Percentiles rank a stretch among this genome's conserved stretches.
phyloP scores from a whole-genome alignment of 2,113 vertebrate genomes.

The Etheostoma spectabile region DNA sequence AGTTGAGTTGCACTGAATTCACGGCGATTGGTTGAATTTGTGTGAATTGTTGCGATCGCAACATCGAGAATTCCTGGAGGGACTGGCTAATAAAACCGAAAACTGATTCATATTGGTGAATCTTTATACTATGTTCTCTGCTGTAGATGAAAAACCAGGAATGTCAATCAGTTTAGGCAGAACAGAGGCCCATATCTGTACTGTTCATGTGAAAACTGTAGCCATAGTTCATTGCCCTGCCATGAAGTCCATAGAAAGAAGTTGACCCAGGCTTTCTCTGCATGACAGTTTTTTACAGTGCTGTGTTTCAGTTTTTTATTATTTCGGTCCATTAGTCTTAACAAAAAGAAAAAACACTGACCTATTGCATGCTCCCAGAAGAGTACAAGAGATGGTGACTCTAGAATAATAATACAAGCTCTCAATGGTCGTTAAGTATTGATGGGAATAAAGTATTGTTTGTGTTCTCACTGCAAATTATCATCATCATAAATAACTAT shows the following conservation, averaged over 20 bases:
- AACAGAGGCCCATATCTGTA: neutral
- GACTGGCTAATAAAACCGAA: too few relatives aligned
- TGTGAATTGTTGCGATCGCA: too few relatives aligned
- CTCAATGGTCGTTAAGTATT: constrained; percentile 17
- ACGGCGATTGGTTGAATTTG: too few relatives aligned
- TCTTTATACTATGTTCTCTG: neutral
- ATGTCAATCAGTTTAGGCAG: neutral
- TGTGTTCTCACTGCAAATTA: constrained; percentile 16
- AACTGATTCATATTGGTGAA: too few relatives aligned
- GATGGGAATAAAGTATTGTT: constrained; percentile 20
- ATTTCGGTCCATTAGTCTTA: constrained; percentile 18
- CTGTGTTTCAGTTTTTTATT: constrained; percentile 7
- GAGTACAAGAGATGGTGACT: neutral
- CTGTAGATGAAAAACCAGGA: neutral
- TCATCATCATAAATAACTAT: constrained; percentile 13
- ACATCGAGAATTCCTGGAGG: too few relatives aligned
- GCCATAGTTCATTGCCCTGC: neutral
- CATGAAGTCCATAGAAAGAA: neutral
- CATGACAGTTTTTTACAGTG: neutral
- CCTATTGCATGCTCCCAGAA: neutral
- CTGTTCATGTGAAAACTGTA: constrained; percentile 6
- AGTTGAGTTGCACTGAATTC: too few relatives aligned
- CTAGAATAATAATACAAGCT: neutral
- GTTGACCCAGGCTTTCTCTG: neutral
- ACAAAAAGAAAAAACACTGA: neutral